Conservation (phyloP, 1,140 invertebrate genomes). For the Drosophila pachea region DNA sequence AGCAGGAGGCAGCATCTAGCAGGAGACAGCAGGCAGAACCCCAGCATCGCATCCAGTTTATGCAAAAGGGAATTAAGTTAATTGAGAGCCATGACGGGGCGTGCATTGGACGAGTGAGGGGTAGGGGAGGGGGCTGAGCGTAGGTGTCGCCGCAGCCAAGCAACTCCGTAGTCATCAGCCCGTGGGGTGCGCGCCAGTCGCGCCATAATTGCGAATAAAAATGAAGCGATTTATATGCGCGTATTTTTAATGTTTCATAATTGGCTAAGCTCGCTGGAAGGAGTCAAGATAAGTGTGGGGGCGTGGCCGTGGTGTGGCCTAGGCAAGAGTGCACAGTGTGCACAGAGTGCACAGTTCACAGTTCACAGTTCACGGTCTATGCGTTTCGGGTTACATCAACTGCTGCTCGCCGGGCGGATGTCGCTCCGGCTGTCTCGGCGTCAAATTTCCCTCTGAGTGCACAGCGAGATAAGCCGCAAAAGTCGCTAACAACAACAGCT, state of each 20-base stretch:
- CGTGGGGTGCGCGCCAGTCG: constrained; percentile 2
- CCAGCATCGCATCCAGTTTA: constrained; percentile 20
- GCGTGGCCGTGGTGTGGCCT: constrained; percentile 12
- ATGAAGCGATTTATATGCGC: constrained; percentile 76
- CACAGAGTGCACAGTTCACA: constrained; percentile 5
- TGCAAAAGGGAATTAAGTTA: constrained; percentile 73
- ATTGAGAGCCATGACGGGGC: constrained; percentile 36
- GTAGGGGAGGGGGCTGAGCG: too few species aligned
- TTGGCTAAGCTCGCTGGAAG: constrained; percentile 56
- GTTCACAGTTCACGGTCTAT: not conserved
- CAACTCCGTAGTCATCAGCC: not conserved
- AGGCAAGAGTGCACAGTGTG: constrained; percentile 12
- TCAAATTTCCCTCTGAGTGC: constrained; percentile 11
- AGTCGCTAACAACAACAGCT: constrained; percentile 14
- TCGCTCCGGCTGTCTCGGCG: constrained; percentile 5
- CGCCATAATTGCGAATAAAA: constrained; percentile 68
- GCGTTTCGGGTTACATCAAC: not conserved
- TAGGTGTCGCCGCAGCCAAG: constrained; percentile 2
- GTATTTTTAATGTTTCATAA: constrained; percentile 76
- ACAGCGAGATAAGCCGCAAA: constrained; percentile 4
- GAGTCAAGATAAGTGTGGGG: not conserved
- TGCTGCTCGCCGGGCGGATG: constrained; percentile 1
- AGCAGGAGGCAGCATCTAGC: too few species aligned
- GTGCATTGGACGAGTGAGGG: not conserved
- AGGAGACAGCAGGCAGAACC: too few species aligned